Conservation (phyloP, 2,888 invertebrate genomes). For the Drosophila leonis region DNA sequence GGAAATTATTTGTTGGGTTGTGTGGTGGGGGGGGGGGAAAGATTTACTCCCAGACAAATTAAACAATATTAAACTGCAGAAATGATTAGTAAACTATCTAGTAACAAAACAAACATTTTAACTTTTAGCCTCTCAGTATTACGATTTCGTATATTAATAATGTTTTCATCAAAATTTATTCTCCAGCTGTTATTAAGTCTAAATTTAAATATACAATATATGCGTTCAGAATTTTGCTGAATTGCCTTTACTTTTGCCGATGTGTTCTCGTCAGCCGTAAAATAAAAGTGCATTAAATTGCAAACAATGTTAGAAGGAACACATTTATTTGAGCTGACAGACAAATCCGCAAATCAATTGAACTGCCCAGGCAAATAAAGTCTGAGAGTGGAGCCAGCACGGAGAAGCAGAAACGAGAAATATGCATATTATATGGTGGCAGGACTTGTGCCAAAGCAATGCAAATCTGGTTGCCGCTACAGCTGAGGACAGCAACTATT, state of each 20-base stretch:
- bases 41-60: no score
- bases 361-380: constrained; percentile 45
- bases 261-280: not conserved
- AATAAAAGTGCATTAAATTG: constrained; percentile 1
- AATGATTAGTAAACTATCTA: no score
- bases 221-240: not conserved
- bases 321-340: not conserved
- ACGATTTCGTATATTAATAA: no score
- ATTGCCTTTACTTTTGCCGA: not conserved
- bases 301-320: not conserved
- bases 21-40: no score
- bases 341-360: constrained; percentile 29
- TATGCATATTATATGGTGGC: constrained; percentile 14
- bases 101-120: no score
- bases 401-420: constrained; percentile 13
- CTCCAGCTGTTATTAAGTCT: no score
- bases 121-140: not conserved
- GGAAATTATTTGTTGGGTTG: no score
- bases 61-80: no score
- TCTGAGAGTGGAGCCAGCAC: constrained; percentile 6
- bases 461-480: constrained; percentile 1
- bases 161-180: no score
- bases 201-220: no score
- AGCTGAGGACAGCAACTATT: constrained; percentile 28
- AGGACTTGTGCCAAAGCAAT: constrained; percentile 21